Evolutionary conservation across 2,797 vertebrate genomes (phyloP).

Genomic region (Lacerta agilis): DNA sequence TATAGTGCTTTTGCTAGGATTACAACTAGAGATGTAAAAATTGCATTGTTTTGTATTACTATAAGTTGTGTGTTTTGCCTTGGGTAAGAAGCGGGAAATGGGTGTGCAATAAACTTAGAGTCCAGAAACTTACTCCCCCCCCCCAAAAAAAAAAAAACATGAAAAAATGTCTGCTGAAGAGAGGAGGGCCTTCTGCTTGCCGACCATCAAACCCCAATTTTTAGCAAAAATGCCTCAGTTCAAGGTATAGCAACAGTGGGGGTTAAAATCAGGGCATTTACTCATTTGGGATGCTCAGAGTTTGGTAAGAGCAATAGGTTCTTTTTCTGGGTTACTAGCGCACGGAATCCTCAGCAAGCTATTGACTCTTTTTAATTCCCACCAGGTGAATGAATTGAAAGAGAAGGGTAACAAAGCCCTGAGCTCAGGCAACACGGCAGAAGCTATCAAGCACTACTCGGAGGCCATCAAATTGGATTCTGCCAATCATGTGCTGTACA

Average conservation of each 20-base stretch:
- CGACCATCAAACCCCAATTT: not conserved
- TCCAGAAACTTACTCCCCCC: not conserved
- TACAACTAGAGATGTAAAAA: not conserved
- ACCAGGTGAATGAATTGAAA: constrained; percentile 89
- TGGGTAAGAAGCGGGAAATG: not conserved
- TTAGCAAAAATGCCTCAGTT: not conserved
- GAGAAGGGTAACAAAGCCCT: constrained; percentile 95
- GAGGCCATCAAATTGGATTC: constrained; percentile 91
- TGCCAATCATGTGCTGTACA: constrained; percentile 92
- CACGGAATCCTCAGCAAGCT: not conserved
- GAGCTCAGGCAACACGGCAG: constrained; percentile 88
- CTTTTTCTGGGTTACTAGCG: not conserved
- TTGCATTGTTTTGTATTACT: too few species aligned
- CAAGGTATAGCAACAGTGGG: not conserved
- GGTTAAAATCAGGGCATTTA: too few species aligned
- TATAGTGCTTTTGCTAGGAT: not conserved
- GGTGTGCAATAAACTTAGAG: too few species aligned
- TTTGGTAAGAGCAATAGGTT: not conserved
- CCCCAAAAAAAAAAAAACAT: not conserved
- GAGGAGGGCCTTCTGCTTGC: not conserved
- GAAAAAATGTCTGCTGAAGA: too few species aligned
- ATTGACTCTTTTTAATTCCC: not conserved
- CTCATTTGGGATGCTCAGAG: not conserved
- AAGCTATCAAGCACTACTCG: constrained; percentile 90
- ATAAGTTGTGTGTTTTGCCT: not conserved